Conservation (phyloP, 2,113 vertebrate species). For the Triplophysa tibetana region DNA sequence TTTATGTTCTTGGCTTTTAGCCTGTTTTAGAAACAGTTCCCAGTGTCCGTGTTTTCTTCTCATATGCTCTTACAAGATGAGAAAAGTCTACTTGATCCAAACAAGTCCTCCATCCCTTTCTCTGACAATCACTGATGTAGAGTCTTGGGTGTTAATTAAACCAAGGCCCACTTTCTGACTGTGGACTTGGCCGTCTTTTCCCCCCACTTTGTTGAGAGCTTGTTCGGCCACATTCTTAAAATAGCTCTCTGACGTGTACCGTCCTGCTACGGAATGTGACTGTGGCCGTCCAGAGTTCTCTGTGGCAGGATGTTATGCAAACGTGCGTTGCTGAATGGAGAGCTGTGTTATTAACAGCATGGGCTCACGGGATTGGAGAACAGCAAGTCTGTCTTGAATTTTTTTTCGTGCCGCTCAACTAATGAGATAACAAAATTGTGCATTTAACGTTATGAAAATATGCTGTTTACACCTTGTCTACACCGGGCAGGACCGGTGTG, state of each 20-base stretch:
- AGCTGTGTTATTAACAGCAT: slow-evolving; percentile 72
- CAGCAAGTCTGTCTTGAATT: neutral
- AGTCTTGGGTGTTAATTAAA: neutral
- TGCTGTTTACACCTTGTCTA: no score
- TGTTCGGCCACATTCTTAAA: slow-evolving; percentile 82
- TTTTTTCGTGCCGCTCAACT: neutral
- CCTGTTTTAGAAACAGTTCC: neutral
- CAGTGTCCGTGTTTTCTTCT: neutral
- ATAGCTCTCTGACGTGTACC: slow-evolving; percentile 83
- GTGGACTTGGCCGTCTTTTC: slow-evolving; percentile 48
- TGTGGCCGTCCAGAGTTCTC: slow-evolving; percentile 73
- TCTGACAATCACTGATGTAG: neutral
- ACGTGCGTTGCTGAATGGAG: slow-evolving; percentile 66
- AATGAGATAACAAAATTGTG: neutral
- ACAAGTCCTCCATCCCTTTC: neutral
- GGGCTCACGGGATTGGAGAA: slow-evolving; percentile 47
- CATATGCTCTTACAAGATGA: neutral
- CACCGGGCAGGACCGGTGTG: no score
- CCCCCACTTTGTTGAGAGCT: slow-evolving; percentile 73
- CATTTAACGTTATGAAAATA: neutral
- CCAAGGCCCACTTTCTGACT: slow-evolving; percentile 14
- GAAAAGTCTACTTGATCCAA: neutral
- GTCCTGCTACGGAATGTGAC: slow-evolving; percentile 82
- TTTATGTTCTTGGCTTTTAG: neutral
- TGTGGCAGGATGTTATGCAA: slow-evolving; percentile 78